These are phyloP conservation scores for Cheirogaleus medius DNA, from an alignment of 2,113 vertebrate species.

Conservation along the genomic window DNA sequence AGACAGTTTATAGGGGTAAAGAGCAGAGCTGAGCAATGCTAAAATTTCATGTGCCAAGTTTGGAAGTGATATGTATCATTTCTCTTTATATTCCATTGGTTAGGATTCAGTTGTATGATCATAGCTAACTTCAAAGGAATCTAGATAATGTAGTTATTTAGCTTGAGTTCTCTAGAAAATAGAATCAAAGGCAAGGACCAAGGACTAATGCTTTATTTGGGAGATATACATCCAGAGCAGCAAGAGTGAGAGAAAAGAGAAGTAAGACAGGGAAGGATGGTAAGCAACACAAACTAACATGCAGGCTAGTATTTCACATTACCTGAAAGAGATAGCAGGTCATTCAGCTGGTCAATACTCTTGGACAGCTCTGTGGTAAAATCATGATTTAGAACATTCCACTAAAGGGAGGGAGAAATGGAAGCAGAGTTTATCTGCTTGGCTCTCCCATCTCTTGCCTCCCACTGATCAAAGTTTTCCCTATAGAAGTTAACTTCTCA, in stretches of 20 bases:
- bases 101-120: neutral
- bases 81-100: neutral
- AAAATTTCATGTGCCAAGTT: neutral
- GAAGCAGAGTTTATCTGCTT: neutral
- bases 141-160: neutral
- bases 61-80: neutral
- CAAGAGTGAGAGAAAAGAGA: neutral
- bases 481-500: neutral
- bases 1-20: neutral
- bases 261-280: neutral
- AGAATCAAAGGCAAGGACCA: neutral
- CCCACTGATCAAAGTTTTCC: neutral
- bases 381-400: neutral
- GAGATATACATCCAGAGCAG: neutral
- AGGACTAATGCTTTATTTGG: neutral
- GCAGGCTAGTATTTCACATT: neutral
- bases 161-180: neutral
- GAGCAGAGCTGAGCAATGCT: neutral
- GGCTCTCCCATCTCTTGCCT: neutral
- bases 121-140: neutral
- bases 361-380: neutral
- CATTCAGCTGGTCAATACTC: neutral
- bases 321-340: neutral
- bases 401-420: neutral
- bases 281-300: neutral